phyloP scores from a whole-genome alignment of 2,888 invertebrate species.

The Orthonevra nobilis region DNA sequence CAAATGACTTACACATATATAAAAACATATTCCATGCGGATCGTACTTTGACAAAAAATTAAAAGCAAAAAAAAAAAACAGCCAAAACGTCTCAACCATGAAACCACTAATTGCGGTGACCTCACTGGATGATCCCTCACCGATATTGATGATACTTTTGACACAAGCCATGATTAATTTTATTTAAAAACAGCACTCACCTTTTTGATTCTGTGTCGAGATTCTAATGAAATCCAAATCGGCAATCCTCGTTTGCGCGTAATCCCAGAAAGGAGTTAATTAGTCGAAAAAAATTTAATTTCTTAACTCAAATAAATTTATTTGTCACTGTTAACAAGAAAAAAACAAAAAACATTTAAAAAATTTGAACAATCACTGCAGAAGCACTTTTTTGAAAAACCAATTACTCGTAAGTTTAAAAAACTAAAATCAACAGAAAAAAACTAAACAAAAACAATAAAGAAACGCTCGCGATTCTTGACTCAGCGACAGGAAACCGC shows the following conservation, averaged over 20 bases:
- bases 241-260: constrained; percentile 29
- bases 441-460: neutral
- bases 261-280: constrained; percentile 40
- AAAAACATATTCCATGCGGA: neutral
- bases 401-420: neutral
- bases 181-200: constrained; percentile 35
- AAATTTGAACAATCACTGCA: constrained; percentile 9
- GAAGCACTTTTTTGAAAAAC: neutral
- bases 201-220: constrained; percentile 44
- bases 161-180: constrained; percentile 44
- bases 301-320: constrained; percentile 45
- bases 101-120: constrained; percentile 40
- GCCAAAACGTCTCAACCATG: constrained; percentile 26
- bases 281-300: constrained; percentile 29
- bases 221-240: constrained; percentile 47
- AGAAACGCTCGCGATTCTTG: constrained; percentile 24
- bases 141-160: no score
- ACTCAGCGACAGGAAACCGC: constrained; percentile 50
- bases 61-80: neutral
- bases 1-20: no score
- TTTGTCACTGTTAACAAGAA: constrained; percentile 7
- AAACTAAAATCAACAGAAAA: neutral
- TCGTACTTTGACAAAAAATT: neutral
- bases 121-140: constrained; percentile 37
- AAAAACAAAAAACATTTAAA: no score